Conservation (phyloP, 2,113 vertebrate species). For the Forbesichthys papilliferus region DNA sequence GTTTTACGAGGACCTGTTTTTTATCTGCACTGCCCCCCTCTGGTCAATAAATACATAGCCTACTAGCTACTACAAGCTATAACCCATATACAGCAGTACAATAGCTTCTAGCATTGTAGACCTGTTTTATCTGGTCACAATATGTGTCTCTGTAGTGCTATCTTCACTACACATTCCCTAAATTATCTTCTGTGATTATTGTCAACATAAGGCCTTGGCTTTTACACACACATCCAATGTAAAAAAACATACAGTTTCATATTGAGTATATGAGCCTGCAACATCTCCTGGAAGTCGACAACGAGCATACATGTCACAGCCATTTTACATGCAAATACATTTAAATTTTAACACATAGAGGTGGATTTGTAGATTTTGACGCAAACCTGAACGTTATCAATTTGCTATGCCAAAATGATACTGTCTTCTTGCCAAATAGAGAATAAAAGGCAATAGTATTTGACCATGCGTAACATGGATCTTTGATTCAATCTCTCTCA, state of each 20-base stretch:
- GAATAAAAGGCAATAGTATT: too few relatives aligned
- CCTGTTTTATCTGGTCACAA: constrained; percentile 66
- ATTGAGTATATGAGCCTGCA: constrained; percentile 29
- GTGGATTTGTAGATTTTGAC: constrained; percentile 14
- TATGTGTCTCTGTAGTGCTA: constrained; percentile 4
- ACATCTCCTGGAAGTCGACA: constrained; percentile 20
- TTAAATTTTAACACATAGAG: constrained; percentile 45
- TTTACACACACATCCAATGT: constrained; percentile 19
- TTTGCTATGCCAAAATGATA: neutral
- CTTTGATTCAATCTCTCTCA: too few relatives aligned
- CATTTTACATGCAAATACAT: constrained; percentile 57
- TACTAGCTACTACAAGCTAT: too few relatives aligned
- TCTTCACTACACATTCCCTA: constrained; percentile 22
- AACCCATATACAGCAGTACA: too few relatives aligned
- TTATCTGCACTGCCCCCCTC: too few relatives aligned
- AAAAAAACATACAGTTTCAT: constrained; percentile 61
- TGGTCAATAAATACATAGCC: too few relatives aligned
- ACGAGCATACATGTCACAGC: constrained; percentile 17
- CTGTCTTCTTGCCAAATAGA: too few relatives aligned
- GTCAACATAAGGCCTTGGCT: constrained; percentile 24
- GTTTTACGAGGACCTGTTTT: too few relatives aligned
- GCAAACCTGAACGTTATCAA: neutral
- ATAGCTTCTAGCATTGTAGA: constrained; percentile 34
- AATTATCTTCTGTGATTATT: constrained; percentile 20
- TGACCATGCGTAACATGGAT: too few relatives aligned